Conservation (phyloP, 92 coral and sea anemone genomes). For the Plumapathes pennacea region DNA sequence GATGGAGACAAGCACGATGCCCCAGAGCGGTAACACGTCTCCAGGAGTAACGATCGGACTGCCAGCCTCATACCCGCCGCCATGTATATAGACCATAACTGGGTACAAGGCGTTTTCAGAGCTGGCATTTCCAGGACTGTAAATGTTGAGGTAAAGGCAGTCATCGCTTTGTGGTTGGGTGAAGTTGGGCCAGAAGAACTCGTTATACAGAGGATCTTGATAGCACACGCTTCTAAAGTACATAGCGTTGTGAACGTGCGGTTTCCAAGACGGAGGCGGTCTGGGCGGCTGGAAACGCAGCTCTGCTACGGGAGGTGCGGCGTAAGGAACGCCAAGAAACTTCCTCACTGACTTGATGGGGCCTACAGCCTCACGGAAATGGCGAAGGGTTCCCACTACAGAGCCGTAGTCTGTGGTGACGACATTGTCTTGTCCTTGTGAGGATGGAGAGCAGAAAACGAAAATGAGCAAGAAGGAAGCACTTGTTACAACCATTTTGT, state of each 20-base stretch:
- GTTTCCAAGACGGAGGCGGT: slow-evolving; percentile 49
- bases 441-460: too few relatives aligned
- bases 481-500: too few relatives aligned
- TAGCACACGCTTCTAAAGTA: slow-evolving; percentile 57
- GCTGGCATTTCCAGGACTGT: slow-evolving; percentile 33
- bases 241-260: slow-evolving; percentile 58
- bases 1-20: slow-evolving; percentile 76
- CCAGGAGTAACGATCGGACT: slow-evolving; percentile 80
- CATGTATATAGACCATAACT: slow-evolving; percentile 86
- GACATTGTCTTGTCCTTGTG: too few relatives aligned
- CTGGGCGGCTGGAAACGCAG: slow-evolving; percentile 69
- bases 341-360: slow-evolving; percentile 46
- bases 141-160: slow-evolving; percentile 75
- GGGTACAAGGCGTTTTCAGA: slow-evolving; percentile 30
- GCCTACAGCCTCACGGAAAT: slow-evolving; percentile 19
- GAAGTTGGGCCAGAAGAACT: slow-evolving; percentile 63
- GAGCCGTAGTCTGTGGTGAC: slow-evolving; percentile 57
- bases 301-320: slow-evolving; percentile 70
- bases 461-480: too few relatives aligned
- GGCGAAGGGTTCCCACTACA: slow-evolving; percentile 39
- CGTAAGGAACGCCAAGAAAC: slow-evolving; percentile 82
- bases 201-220: slow-evolving; percentile 42
- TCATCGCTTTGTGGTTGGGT: slow-evolving; percentile 74
- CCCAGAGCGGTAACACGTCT: slow-evolving; percentile 83
- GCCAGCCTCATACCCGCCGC: slow-evolving; percentile 90